These are phyloP conservation scores for Amblyraja radiata DNA, from an alignment of 2,797 vertebrate genomes.

Conservation along the genomic window DNA sequence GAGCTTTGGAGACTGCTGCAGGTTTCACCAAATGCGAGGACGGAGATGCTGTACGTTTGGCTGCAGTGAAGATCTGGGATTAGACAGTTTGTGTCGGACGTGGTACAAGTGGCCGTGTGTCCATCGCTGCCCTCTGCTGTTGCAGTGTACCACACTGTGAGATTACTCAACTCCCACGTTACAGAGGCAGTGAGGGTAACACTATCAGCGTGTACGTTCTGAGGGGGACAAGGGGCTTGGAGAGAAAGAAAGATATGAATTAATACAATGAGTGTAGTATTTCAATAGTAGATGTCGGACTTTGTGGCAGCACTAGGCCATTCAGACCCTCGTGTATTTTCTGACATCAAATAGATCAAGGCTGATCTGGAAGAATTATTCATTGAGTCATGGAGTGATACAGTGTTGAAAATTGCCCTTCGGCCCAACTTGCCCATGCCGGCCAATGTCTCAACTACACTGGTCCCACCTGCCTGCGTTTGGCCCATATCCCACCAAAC, in stretches of 20 bases:
- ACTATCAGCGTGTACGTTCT: slow-evolving; percentile 52
- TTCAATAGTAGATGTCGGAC: background rate
- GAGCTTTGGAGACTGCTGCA: slow-evolving; percentile 57
- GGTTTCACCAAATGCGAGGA: slow-evolving; percentile 50
- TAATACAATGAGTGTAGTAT: background rate
- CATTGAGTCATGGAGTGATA: no score
- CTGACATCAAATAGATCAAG: background rate
- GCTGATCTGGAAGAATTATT: background rate
- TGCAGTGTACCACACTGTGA: slow-evolving; percentile 51
- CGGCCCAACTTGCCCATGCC: no score
- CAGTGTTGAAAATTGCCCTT: no score
- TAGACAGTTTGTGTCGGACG: slow-evolving; percentile 53
- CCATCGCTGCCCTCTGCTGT: slow-evolving; percentile 49
- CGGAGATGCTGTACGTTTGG: slow-evolving; percentile 50
- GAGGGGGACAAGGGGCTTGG: slow-evolving; percentile 61
- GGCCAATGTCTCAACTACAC: no score
- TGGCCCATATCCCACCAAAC: no score
- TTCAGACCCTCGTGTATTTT: no score
- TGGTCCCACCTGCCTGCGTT: no score
- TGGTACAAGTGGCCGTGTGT: slow-evolving; percentile 49
- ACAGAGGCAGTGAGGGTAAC: slow-evolving; percentile 54
- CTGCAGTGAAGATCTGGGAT: slow-evolving; percentile 56
- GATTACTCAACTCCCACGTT: slow-evolving; percentile 50
- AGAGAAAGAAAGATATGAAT: background rate
- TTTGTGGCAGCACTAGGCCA: no score